Base-by-base conservation (phyloP, 30 jellyfish, hydroid and myxozoan species). In the Pseudorhiza aurosa region DNA sequence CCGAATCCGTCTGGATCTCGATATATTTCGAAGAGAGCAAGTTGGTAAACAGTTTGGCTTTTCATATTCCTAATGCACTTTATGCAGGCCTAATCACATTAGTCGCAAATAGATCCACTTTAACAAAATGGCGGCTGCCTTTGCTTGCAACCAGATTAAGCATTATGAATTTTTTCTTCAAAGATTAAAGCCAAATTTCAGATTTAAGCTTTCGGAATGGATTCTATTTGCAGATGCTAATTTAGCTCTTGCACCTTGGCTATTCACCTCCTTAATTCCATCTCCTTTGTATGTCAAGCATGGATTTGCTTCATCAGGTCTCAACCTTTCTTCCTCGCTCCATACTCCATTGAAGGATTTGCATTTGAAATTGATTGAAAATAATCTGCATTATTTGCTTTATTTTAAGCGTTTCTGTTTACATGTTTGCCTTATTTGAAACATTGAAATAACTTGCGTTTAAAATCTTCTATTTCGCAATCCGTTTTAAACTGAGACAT, bases 31-130 rank as follows among this genome's bases (percentile, higher is more conserved):
- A 12, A 39, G 7, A 39, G 12, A 39, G 7, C 12, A 12, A 39
- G 7, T 39, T 39, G 50, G 50, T 39, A 39, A 39, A 39, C 50
- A 53, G 67, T 53, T 53, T 53, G 32, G 67, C 67, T 53, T 53
- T 39, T 22, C 67, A 53, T 53, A 24, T 3, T 8, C 14, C 36
- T 14, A 53, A 53, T 53, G 67, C 67, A 53, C 4, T 53, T 53
- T 53, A n/a, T n/a, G n/a, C n/a, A n/a, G n/a, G n/a, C n/a, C n/a
- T 14, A 53, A 53, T 53, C 67, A 53, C 67, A 53, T 53, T 53
- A 19, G 35, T 14, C 67, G 17, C 32, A 53, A 15, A 53, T 12
- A 53, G 67, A 53, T 53, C 36, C 36, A 19, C 67, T n/a, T 8
- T n/a, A n/a, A 53, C 24, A 9, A 53, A 53, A 53, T 53, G 67